phyloP scores from a whole-genome alignment of 2,888 invertebrate species.

The Polyommatus iphigenia region DNA sequence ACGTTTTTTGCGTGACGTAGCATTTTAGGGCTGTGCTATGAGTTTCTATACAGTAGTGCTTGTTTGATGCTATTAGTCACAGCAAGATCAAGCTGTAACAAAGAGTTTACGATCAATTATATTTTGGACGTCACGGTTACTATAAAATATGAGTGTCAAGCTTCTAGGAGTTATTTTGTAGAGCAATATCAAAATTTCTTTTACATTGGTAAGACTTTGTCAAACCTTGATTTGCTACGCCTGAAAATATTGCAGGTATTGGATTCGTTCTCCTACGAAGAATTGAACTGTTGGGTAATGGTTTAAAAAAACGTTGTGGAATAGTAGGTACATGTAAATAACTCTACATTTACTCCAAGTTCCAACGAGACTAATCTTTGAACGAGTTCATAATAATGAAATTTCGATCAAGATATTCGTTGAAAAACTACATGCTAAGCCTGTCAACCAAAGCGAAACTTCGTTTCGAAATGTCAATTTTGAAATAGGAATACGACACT shows the following conservation, averaged over 20 bases:
- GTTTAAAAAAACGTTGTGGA: neutral
- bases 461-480: conserved; percentile 71
- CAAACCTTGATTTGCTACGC: too few species aligned
- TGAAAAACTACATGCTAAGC: conserved; percentile 58
- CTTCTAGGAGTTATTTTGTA: neutral
- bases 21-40: conserved; percentile 48
- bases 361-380: conserved; percentile 50
- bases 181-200: neutral
- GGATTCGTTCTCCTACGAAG: too few species aligned
- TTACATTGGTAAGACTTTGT: neutral
- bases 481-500: conserved; percentile 72
- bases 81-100: neutral
- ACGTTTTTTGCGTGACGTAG: conserved; percentile 59
- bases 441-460: conserved; percentile 54
- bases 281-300: neutral
- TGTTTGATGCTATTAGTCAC: conserved; percentile 35
- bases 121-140: neutral
- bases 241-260: too few species aligned
- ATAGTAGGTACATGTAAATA: neutral
- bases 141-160: neutral
- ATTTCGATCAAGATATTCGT: conserved; percentile 59
- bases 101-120: neutral
- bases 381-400: conserved; percentile 52
- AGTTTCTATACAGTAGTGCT: conserved; percentile 36
- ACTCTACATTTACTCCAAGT: conserved; percentile 22